phyloP scores from a whole-genome alignment of 2,113 vertebrate species.

The Nycticorax nycticorax region DNA sequence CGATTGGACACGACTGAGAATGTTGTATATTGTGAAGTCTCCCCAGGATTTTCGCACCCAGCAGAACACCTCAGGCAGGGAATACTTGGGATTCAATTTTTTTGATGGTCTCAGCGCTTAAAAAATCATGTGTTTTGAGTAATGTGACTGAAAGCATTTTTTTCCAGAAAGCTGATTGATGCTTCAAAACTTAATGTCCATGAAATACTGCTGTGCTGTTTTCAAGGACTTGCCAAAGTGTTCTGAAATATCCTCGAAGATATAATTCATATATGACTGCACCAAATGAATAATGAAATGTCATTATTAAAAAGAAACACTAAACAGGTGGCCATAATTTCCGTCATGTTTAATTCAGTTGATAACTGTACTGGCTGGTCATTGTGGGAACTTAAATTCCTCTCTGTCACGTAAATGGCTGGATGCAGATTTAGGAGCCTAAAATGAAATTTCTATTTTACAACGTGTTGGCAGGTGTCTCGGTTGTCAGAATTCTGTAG shows the following conservation, averaged over 20 bases:
- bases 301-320: not conserved
- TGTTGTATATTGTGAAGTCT: not conserved
- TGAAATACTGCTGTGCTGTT: not conserved
- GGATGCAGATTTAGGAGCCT: not conserved
- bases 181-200: not conserved
- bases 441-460: not conserved
- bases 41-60: not conserved
- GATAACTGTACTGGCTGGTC: not conserved
- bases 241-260: not conserved
- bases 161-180: not conserved
- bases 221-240: not conserved
- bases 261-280: not conserved
- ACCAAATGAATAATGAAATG: not conserved
- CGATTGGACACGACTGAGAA: not conserved
- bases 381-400: not conserved
- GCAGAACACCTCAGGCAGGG: not conserved
- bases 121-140: not conserved
- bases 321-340: not conserved
- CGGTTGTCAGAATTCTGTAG: not conserved
- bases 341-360: not conserved
- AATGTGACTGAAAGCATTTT: not conserved
- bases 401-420: not conserved
- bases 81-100: not conserved
- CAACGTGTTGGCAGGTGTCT: not conserved
- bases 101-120: not conserved